Evolutionary conservation across 2,797 vertebrate species (phyloP).

Genomic region (Melanotaenia boesemani): DNA sequence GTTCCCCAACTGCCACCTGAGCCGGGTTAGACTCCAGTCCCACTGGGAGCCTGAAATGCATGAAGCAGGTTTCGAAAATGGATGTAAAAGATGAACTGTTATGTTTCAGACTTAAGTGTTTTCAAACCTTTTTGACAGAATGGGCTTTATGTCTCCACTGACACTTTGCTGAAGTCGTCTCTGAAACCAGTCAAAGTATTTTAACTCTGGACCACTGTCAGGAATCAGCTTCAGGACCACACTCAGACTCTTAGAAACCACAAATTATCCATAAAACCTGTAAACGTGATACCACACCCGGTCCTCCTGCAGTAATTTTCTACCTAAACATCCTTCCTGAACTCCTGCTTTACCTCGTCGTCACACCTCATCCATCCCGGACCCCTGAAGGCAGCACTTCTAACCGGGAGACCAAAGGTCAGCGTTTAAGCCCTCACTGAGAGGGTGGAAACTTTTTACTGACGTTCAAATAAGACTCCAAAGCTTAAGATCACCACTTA

Average conservation of each 20-base stretch:
- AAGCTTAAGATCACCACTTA: not conserved
- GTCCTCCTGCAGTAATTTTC: constrained; percentile 9
- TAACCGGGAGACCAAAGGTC: constrained; percentile 60
- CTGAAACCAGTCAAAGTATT: no score
- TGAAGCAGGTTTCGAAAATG: no score
- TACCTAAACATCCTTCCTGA: constrained; percentile 42
- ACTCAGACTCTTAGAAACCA: not conserved
- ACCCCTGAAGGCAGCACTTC: constrained; percentile 40
- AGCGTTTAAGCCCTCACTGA: constrained; percentile 28
- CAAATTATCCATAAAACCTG: not conserved
- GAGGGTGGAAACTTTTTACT: constrained; percentile 36
- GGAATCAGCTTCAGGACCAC: not conserved
- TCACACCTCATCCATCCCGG: constrained; percentile 67
- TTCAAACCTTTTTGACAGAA: no score
- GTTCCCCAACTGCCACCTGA: no score
- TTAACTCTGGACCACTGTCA: not conserved
- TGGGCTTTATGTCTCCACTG: no score
- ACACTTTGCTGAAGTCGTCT: no score
- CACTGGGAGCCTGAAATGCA: no score
- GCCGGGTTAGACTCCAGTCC: no score
- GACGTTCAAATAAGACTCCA: constrained; percentile 47
- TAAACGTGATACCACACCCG: constrained; percentile 1
- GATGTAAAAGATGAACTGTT: no score
- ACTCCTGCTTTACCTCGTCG: constrained; percentile 50
- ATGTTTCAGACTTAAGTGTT: no score